phyloP scores from a whole-genome alignment of 1,140 invertebrate genomes.

The Danaus plexippus region DNA sequence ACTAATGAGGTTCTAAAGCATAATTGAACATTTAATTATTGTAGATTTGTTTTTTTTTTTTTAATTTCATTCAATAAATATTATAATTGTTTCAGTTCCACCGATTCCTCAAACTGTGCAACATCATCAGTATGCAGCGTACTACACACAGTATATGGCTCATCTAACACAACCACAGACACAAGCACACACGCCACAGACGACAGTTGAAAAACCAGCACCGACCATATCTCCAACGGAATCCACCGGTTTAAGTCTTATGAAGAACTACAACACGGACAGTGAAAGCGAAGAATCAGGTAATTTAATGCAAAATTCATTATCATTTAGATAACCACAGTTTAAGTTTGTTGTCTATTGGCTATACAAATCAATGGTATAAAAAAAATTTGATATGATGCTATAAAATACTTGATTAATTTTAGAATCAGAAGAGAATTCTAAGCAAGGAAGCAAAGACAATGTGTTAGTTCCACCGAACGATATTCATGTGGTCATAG shows the following conservation, averaged over 20 bases:
- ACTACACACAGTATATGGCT: conserved; percentile 37
- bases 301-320: conserved; percentile 11
- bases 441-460: conserved; percentile 44
- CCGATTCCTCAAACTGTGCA: not conserved
- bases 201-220: conserved; percentile 11
- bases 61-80: not conserved
- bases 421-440: conserved; percentile 46
- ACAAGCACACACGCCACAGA: conserved; percentile 4
- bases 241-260: conserved; percentile 72
- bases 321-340: not conserved
- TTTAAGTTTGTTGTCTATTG: not conserved
- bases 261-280: conserved; percentile 73
- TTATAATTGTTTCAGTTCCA: conserved; percentile 7
- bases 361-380: too few species aligned
- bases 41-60: too few species aligned
- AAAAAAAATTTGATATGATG: too few species aligned
- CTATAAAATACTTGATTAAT: too few species aligned
- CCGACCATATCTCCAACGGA: conserved; percentile 21
- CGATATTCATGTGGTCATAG: conserved; percentile 89
- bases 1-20: too few species aligned
- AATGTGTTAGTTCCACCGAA: conserved; percentile 78
- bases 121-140: conserved; percentile 32
- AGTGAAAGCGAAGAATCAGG: conserved; percentile 68
- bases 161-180: conserved; percentile 14
- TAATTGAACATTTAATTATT: too few species aligned